Evolutionary conservation across 2,797 vertebrate genomes (phyloP), one percentile per base, ranked within the genome.

Genomic region (Galago senegalensis): DNA sequence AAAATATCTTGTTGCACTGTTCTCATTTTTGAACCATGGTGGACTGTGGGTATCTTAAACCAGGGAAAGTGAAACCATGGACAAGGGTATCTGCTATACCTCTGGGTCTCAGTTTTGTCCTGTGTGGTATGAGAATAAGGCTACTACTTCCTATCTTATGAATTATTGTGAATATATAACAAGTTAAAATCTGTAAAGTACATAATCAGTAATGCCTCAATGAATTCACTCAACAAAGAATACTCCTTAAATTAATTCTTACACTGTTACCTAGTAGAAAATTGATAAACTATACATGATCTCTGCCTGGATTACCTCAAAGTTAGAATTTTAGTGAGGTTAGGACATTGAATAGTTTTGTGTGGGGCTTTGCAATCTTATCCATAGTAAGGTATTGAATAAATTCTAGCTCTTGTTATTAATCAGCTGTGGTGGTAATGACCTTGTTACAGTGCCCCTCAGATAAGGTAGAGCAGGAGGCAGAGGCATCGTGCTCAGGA

Each of bases 371-470:
- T 9, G 37, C 31, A 31, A 6, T 46, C 4, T 0, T 5, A 40
- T 20, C 61, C 49, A 4, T 20, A 10, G 63, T 61, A 12, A 79
- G 53, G 40, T n/a, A 17, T 21, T 10, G 16, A 70, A 69, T 46
- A 29, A 37, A 60, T 56, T 17, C 21, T 20, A 37, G 18, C 58
- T 53, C 58, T n/a, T 40, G 46, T 34, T 21, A n/a, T 12, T 43
- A 17, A 14, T 43, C 67, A 56, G 65, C 88, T 31, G 29, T 8
- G 17, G 56, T 43, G 29, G 77, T 9, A 3, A 63, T 1, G 34
- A 25, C 23, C 25, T 12, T 5, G 1, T 27, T 14, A 13, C 0
- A 9, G 5, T 0, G 2, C 17, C 56, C 56, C 43, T 72, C 56
- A 1, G 12, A 16, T 11, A 10, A 0, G 0, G 29, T 23, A 72